These are phyloP conservation scores for Rhyacichthys aspro DNA, from an alignment of 2,797 vertebrate genomes.

Conservation along the genomic window DNA sequence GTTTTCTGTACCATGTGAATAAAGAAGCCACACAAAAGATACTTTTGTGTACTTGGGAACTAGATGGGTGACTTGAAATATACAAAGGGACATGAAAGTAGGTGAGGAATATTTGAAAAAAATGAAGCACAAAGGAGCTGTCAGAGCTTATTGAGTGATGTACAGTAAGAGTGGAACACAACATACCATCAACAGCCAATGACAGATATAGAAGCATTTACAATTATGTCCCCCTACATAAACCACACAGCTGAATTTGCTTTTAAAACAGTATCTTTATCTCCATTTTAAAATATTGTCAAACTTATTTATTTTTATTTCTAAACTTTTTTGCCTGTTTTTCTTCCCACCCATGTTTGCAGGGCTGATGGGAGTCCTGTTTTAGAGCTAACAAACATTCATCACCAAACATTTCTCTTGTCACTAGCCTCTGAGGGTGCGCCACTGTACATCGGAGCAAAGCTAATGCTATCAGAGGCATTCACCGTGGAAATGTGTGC, in stretches of 20 bases:
- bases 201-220: no score
- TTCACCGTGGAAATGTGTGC: constrained; percentile 22
- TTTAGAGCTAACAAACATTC: constrained; percentile 57
- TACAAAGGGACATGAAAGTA: constrained; percentile 25
- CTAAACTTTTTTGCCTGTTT: constrained; percentile 12
- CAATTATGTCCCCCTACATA: no score
- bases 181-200: neutral
- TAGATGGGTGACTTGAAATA: constrained; percentile 25
- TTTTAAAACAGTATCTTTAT: neutral
- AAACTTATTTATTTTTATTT: constrained; percentile 3
- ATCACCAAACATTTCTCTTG: constrained; percentile 66
- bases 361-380: constrained; percentile 54
- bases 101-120: constrained; percentile 35
- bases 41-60: constrained; percentile 4
- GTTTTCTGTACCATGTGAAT: constrained; percentile 47
- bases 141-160: constrained; percentile 24
- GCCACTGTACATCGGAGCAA: constrained; percentile 48
- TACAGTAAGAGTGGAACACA: constrained; percentile 8
- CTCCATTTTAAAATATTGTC: no score
- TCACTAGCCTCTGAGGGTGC: constrained; percentile 42
- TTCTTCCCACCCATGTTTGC: constrained; percentile 37
- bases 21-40: constrained; percentile 32
- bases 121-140: constrained; percentile 45
- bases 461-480: constrained; percentile 65
- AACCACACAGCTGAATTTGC: neutral